phyloP scores from a whole-genome alignment of 2,797 vertebrate genomes.

The Myripristis jacobus region DNA sequence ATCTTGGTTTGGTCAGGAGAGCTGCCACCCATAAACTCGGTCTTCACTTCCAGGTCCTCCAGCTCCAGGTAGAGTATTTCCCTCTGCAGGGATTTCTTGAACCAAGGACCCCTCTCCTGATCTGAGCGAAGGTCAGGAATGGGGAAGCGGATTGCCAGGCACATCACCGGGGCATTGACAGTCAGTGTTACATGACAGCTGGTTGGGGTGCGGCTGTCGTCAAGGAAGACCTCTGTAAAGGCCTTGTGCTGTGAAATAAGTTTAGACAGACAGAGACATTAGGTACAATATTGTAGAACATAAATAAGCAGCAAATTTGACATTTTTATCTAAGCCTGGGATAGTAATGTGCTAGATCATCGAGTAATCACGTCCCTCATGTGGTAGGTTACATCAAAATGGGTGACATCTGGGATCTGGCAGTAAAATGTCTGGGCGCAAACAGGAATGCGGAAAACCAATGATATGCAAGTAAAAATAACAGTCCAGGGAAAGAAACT shows the following conservation, averaged over 20 bases:
- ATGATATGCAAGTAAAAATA: background rate
- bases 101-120: conserved; percentile 98
- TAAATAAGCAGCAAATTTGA: background rate
- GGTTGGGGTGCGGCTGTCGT: conserved; percentile 91
- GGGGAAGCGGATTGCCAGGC: conserved; percentile 92
- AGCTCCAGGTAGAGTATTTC: conserved; percentile 92
- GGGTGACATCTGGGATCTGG: too few species aligned
- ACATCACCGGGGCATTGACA: conserved; percentile 87
- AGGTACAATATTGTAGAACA: background rate
- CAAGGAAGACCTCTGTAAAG: conserved; percentile 97
- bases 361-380: too few species aligned
- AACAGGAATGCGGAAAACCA: too few species aligned
- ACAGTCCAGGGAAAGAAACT: too few species aligned
- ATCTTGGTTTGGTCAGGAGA: conserved; percentile 93
- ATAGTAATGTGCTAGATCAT: background rate
- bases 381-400: background rate
- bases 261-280: conserved; percentile 11
- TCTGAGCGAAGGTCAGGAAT: conserved; percentile 98
- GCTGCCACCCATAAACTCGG: conserved; percentile 91
- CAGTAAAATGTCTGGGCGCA: too few species aligned
- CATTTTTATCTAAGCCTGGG: background rate
- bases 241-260: conserved; percentile 90
- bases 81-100: conserved; percentile 97
- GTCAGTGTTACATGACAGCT: conserved; percentile 90
- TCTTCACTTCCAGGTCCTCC: conserved; percentile 93